phyloP scores from a whole-genome alignment of 2,888 invertebrate genomes.

The Chaetogeoica ovagalla region DNA sequence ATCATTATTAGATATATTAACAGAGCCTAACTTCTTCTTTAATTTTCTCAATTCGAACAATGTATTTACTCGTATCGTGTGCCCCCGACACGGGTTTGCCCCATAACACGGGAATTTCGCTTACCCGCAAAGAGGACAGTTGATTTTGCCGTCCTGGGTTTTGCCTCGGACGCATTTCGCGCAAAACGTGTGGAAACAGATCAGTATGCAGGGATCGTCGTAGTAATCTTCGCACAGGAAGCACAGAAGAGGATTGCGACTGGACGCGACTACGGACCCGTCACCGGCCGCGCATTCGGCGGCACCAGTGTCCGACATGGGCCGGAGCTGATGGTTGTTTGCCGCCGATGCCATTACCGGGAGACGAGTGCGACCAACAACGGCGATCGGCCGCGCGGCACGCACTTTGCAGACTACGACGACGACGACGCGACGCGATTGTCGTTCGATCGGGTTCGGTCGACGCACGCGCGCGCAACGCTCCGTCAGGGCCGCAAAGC shows the following conservation, averaged over 20 bases:
- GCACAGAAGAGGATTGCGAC: slow-evolving; percentile 65
- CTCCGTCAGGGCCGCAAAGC: slow-evolving; percentile 3
- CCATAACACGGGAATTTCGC: slow-evolving; percentile 43
- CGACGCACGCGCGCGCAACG: background rate
- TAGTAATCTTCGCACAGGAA: slow-evolving; percentile 71
- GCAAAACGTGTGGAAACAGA: slow-evolving; percentile 74
- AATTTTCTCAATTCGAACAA: too few relatives aligned
- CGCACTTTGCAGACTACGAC: background rate
- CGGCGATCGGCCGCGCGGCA: background rate
- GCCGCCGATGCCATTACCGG: background rate
- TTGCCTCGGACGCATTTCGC: slow-evolving; percentile 68
- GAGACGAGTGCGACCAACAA: background rate
- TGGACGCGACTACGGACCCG: slow-evolving; percentile 1
- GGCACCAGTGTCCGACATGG: background rate
- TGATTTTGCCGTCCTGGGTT: slow-evolving; percentile 66
- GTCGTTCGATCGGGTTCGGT: too few relatives aligned
- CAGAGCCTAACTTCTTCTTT: too few relatives aligned
- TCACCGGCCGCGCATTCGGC: background rate
- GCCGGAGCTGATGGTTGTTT: background rate
- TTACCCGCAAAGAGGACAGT: slow-evolving; percentile 72
- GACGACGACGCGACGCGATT: slow-evolving; percentile 1
- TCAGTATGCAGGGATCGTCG: slow-evolving; percentile 69
- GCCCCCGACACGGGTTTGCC: too few relatives aligned
- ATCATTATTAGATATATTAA: too few relatives aligned
- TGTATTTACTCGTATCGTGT: too few relatives aligned